A percentile compares a stretch with the other conserved stretches of the same genome.
Evolutionary conservation across 2,888 invertebrate species (phyloP).

Genomic region (Metopia argyrocephala): DNA sequence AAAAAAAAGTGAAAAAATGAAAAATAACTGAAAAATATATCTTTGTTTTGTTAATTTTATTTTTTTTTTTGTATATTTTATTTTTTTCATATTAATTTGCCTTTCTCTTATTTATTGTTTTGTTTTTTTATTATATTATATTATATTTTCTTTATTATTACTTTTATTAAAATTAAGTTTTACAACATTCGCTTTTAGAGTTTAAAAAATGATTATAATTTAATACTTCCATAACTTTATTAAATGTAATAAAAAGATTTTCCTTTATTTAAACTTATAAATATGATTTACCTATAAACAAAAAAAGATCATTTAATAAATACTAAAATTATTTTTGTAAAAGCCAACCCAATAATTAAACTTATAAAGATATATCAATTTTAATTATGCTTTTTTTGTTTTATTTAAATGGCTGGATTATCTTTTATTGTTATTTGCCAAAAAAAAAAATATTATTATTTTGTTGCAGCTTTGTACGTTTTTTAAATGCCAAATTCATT

Average conservation of each 20-base stretch:
- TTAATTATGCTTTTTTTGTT: conserved; percentile 60
- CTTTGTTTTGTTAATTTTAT: conserved; percentile 61
- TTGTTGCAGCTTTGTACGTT: conserved; percentile 51
- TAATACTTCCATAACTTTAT: no score
- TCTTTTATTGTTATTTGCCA: conserved; percentile 28
- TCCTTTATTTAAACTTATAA: neutral
- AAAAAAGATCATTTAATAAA: conserved; percentile 22
- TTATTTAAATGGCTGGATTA: conserved; percentile 67
- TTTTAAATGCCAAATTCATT: conserved; percentile 40
- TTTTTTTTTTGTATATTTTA: conserved; percentile 60
- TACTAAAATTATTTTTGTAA: conserved; percentile 57
- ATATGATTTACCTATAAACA: conserved; percentile 12
- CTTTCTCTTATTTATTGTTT: conserved; percentile 54
- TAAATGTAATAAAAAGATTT: no score
- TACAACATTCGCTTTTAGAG: no score
- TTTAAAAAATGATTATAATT: no score
- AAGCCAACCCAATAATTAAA: conserved; percentile 51
- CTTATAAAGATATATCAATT: conserved; percentile 39
- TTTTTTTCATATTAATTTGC: conserved; percentile 47
- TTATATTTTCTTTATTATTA: conserved; percentile 36
- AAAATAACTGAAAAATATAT: conserved; percentile 24
- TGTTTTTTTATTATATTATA: conserved; percentile 25
- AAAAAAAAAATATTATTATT: no score
- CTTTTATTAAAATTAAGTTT: neutral
- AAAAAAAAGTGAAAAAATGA: conserved; percentile 31